phyloP scores from a whole-genome alignment of 2,888 invertebrate species.

The Eurytoma californica region DNA sequence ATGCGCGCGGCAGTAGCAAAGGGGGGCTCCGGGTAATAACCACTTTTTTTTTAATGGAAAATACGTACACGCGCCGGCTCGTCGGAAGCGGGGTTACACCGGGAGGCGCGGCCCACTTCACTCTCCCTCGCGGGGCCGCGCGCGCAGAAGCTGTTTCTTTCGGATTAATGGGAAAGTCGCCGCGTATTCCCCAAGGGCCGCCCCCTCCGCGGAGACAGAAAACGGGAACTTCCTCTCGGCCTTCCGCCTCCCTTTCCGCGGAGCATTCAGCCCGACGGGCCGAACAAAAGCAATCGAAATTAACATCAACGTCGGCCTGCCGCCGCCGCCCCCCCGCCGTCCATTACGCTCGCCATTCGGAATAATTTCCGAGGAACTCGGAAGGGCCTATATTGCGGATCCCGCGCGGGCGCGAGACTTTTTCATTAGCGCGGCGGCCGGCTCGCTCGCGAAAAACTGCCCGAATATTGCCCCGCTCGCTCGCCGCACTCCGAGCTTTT shows the following conservation, averaged over 20 bases:
- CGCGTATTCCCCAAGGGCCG: conserved; percentile 42
- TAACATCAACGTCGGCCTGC: conserved; percentile 41
- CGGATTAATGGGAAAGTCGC: conserved; percentile 54
- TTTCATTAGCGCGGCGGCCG: conserved; percentile 37
- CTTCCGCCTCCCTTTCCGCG: conserved; percentile 10
- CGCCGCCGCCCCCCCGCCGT: neutral
- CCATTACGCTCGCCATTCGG: conserved; percentile 41
- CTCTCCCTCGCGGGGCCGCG: conserved; percentile 6
- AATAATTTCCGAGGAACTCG: conserved; percentile 45
- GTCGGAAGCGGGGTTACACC: neutral
- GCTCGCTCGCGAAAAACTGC: neutral
- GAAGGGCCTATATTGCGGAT: conserved; percentile 10
- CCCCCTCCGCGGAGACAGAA: neutral
- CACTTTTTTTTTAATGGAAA: conserved; percentile 53
- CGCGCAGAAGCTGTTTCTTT: conserved; percentile 41
- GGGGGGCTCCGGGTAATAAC: conserved; percentile 45
- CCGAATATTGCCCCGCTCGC: conserved; percentile 19
- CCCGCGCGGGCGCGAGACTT: neutral
- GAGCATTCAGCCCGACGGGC: conserved; percentile 2
- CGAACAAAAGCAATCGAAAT: conserved; percentile 54
- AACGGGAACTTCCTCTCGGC: conserved; percentile 24
- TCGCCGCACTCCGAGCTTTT: no score
- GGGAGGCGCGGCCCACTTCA: conserved; percentile 11
- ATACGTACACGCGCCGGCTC: conserved; percentile 24
- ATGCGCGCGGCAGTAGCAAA: conserved; percentile 1